Conservation (phyloP, 2,113 vertebrate species). For the Cryptotis parvus region DNA sequence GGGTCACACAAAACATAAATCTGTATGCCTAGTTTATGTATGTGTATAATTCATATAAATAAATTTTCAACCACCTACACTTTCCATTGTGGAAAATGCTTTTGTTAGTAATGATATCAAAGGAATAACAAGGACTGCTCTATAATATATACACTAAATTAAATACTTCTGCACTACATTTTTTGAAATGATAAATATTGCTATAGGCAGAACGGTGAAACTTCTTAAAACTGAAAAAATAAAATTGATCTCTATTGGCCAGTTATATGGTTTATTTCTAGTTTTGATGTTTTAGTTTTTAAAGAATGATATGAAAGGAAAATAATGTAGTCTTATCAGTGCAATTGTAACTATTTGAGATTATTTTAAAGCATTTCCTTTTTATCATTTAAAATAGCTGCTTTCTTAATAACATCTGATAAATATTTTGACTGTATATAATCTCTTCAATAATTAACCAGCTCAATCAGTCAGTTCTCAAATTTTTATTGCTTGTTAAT, state of each 20-base stretch:
- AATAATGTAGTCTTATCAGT: not conserved
- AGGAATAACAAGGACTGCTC: constrained; percentile 70
- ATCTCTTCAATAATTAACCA: constrained; percentile 5
- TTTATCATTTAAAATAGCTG: not conserved
- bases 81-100: constrained; percentile 79
- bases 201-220: constrained; percentile 13
- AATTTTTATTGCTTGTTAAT: not conserved
- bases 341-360: not conserved
- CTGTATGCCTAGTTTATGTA: constrained; percentile 83
- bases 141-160: constrained; percentile 63
- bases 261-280: constrained; percentile 41
- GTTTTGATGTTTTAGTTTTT: not conserved
- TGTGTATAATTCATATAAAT: constrained; percentile 86
- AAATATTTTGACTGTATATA: not conserved
- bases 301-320: not conserved
- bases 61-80: constrained; percentile 82
- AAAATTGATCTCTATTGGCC: not conserved
- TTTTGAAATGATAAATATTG: constrained; percentile 70
- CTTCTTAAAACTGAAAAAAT: constrained; percentile 56
- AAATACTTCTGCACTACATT: constrained; percentile 60
- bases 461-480: not conserved
- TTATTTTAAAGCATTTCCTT: not conserved
- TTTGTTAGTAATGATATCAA: constrained; percentile 80
- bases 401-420: not conserved
- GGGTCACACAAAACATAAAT: constrained; percentile 90